These are phyloP conservation scores for Columba guinea DNA, from an alignment of 2,797 vertebrate genomes.

Conservation along the genomic window DNA sequence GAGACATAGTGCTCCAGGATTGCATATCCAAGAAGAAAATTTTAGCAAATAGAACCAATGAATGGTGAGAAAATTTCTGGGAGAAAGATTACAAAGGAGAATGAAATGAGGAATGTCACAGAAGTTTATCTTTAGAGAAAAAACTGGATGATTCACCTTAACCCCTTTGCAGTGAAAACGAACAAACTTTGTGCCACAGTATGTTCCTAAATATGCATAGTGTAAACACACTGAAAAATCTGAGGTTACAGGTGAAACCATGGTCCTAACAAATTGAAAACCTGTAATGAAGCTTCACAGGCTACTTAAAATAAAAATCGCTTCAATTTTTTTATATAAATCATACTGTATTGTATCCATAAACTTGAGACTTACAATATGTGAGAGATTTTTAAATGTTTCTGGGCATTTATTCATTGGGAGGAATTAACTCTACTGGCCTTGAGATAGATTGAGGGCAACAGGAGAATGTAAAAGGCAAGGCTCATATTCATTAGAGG, in stretches of 20 bases:
- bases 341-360: neutral
- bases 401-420: neutral
- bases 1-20: neutral
- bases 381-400: neutral
- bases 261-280: neutral
- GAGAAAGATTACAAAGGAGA: neutral
- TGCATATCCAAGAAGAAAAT: neutral
- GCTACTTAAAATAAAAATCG: neutral
- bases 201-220: neutral
- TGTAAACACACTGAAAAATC: neutral
- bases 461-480: slow-evolving; percentile 41
- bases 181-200: neutral
- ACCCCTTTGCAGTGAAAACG: neutral
- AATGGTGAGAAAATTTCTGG: neutral
- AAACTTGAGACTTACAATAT: neutral
- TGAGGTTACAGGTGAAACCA: neutral
- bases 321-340: neutral
- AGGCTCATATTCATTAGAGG: slow-evolving; percentile 27
- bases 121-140: neutral
- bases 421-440: neutral
- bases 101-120: neutral
- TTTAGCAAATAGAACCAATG: neutral
- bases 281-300: neutral
- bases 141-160: neutral
- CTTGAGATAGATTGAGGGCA: slow-evolving; percentile 44